Conservation (phyloP, 2,113 vertebrate genomes). For the Microcebus jonahi region DNA sequence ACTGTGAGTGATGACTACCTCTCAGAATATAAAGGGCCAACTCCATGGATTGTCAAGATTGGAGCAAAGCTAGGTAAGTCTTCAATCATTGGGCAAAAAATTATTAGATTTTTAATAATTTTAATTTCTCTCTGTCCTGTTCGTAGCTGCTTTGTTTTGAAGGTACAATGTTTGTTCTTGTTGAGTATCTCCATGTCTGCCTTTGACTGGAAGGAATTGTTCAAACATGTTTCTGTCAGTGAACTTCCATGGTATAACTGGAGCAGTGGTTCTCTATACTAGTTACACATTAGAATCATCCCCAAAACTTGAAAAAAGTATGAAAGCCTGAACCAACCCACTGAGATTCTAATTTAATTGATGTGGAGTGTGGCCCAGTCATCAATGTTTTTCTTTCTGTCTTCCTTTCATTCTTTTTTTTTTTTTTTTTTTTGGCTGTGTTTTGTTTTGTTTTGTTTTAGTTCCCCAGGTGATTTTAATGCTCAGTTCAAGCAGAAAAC, state of each 20-base stretch:
- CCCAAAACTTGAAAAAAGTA: not conserved
- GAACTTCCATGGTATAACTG: not conserved
- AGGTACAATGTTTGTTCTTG: not conserved
- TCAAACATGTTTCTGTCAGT: not conserved
- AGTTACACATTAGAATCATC: not conserved
- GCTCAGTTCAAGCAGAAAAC: slow-evolving; percentile 61
- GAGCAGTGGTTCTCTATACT: not conserved
- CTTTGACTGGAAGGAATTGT: not conserved
- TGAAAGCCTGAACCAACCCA: not conserved
- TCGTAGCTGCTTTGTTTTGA: not conserved
- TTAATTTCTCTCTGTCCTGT: not conserved
- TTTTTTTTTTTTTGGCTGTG: not conserved
- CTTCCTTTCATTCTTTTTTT: not conserved
- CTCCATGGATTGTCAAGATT: not conserved
- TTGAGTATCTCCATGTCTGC: not conserved
- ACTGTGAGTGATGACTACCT: not conserved
- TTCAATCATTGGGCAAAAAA: not conserved
- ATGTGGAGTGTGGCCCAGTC: not conserved
- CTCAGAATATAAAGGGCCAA: not conserved
- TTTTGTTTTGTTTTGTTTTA: not conserved
- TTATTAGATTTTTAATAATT: not conserved
- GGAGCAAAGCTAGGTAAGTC: not conserved
- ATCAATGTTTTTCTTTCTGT: not conserved
- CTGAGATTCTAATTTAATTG: slow-evolving; percentile 21
- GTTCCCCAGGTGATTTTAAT: slow-evolving; percentile 58